phyloP scores from a whole-genome alignment of 2,888 invertebrate genomes.

The Coenonympha glycerion region DNA sequence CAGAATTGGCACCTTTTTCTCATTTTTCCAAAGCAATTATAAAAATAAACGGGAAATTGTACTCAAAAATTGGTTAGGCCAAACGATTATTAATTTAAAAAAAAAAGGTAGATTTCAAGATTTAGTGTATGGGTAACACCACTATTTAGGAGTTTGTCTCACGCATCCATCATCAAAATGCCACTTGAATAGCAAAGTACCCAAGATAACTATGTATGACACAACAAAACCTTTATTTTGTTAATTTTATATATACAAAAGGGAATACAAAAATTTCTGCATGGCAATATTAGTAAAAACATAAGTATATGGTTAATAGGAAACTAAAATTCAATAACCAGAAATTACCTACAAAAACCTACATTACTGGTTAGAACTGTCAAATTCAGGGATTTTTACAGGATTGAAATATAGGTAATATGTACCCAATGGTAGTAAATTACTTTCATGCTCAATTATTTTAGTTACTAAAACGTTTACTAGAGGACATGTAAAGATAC shows the following conservation, averaged over 20 bases:
- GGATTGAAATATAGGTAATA: conserved; percentile 24
- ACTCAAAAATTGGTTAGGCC: too few species aligned
- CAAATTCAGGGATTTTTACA: conserved; percentile 25
- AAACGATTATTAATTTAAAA: too few species aligned
- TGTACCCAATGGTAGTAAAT: background rate
- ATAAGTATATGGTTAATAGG: conserved; percentile 10
- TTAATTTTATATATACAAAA: background rate
- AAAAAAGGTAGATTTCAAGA: too few species aligned
- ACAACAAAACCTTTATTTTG: background rate
- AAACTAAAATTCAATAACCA: conserved; percentile 17
- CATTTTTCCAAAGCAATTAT: too few species aligned
- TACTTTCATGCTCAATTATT: conserved; percentile 28
- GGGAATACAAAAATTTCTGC: conserved; percentile 3
- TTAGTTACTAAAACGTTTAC: conserved; percentile 20
- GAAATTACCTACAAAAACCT: conserved; percentile 26
- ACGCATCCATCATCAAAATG: too few species aligned
- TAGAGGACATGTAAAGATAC: conserved; percentile 24
- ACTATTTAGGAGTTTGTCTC: too few species aligned
- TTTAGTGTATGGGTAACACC: too few species aligned
- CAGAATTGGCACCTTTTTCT: too few species aligned
- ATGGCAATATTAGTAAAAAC: conserved; percentile 3
- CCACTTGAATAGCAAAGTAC: too few species aligned
- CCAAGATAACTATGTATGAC: background rate
- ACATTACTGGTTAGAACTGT: conserved; percentile 25
- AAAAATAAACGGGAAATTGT: too few species aligned